Conservation (phyloP, 2,888 invertebrate species). For the Drosophila stalkeri region DNA sequence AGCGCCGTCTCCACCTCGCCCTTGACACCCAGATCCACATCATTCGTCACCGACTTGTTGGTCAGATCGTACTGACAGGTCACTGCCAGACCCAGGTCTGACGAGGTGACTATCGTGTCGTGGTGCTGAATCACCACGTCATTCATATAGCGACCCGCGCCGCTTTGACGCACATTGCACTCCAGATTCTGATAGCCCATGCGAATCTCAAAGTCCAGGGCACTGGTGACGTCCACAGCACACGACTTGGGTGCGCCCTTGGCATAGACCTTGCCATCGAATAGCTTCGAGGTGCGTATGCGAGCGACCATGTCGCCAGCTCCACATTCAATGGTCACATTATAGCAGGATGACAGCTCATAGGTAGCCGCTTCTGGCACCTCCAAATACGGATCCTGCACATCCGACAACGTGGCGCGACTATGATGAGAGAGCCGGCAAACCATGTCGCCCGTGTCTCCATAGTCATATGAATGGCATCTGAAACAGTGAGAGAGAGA, state of each 20-base stretch:
- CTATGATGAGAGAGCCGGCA: slow-evolving; percentile 94
- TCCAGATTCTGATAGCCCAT: slow-evolving; percentile 97
- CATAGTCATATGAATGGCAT: slow-evolving; percentile 97
- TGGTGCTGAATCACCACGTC: slow-evolving; percentile 97
- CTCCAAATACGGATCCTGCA: slow-evolving; percentile 95
- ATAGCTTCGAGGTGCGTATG: slow-evolving; percentile 95
- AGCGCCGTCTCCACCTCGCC: slow-evolving; percentile 94
- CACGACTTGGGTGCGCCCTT: slow-evolving; percentile 97
- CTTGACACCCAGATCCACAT: slow-evolving; percentile 94
- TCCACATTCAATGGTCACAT: slow-evolving; percentile 96
- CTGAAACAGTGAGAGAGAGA: slow-evolving; percentile 79
- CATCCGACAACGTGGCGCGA: slow-evolving; percentile 93
- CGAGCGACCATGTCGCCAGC: slow-evolving; percentile 96
- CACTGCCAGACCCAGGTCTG: slow-evolving; percentile 95
- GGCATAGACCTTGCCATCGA: slow-evolving; percentile 86
- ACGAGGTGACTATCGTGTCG: slow-evolving; percentile 96
- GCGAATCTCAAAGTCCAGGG: slow-evolving; percentile 94
- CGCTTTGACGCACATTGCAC: slow-evolving; percentile 96
- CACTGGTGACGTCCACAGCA: slow-evolving; percentile 94
- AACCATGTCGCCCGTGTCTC: slow-evolving; percentile 88
- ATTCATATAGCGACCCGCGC: slow-evolving; percentile 93
- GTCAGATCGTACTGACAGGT: slow-evolving; percentile 97
- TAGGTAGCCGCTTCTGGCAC: slow-evolving; percentile 96
- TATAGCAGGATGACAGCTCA: slow-evolving; percentile 96
- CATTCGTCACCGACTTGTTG: slow-evolving; percentile 96